These are phyloP conservation scores for Uloborus plumipes DNA, from an alignment of 2,888 invertebrate species.

Conservation along the genomic window DNA sequence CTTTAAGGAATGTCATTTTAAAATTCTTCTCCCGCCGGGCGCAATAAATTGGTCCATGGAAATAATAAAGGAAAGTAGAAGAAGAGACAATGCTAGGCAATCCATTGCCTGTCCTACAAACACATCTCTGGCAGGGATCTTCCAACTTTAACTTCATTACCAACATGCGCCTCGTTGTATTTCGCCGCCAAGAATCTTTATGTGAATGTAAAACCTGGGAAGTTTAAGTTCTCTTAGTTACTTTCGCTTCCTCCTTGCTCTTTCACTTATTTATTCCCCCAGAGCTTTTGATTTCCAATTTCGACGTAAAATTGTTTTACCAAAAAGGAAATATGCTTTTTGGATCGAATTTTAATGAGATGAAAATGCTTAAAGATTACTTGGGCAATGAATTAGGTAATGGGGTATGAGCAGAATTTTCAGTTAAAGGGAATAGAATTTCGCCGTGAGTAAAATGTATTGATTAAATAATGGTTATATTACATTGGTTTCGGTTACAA, in stretches of 20 bases:
- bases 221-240: slow-evolving; percentile 23
- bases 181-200: slow-evolving; percentile 30
- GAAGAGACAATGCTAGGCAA: slow-evolving; percentile 32
- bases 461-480: too few relatives aligned
- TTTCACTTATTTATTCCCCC: slow-evolving; percentile 20
- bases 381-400: too few relatives aligned
- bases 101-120: not conserved
- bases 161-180: slow-evolving; percentile 21
- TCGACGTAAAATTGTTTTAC: slow-evolving; percentile 20
- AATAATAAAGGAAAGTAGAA: slow-evolving; percentile 2
- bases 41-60: slow-evolving; percentile 48
- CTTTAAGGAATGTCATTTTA: slow-evolving; percentile 46
- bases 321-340: not conserved
- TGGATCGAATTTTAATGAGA: too few relatives aligned
- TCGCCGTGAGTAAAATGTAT: too few relatives aligned
- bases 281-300: slow-evolving; percentile 46
- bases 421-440: too few relatives aligned
- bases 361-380: too few relatives aligned
- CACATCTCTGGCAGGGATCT: slow-evolving; percentile 34
- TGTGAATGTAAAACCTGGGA: slow-evolving; percentile 18
- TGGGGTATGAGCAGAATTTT: too few relatives aligned
- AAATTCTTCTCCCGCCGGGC: slow-evolving; percentile 34
- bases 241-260: slow-evolving; percentile 2
- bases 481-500: too few relatives aligned
- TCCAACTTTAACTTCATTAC: slow-evolving; percentile 43